phyloP scores from a whole-genome alignment of 2,797 vertebrate genomes.

The Acrocephalus scirpaceus region DNA sequence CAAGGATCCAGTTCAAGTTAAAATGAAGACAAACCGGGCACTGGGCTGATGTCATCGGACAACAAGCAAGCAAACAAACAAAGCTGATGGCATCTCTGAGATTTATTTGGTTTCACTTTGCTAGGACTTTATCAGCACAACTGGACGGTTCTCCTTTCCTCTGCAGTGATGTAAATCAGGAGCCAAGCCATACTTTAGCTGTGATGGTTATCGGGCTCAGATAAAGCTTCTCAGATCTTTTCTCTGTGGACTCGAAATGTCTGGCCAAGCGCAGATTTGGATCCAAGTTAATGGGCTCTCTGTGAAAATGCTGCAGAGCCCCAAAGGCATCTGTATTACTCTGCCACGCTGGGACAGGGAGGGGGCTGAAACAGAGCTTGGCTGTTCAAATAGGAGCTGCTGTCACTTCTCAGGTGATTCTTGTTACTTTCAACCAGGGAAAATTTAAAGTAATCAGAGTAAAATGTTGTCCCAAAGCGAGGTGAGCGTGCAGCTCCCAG shows the following conservation, averaged over 20 bases:
- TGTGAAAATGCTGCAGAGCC: conserved; percentile 48
- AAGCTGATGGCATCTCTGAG: background rate
- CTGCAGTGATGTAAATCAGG: conserved; percentile 26
- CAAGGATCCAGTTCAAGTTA: conserved; percentile 1
- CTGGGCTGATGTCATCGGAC: background rate
- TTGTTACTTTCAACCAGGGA: background rate
- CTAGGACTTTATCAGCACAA: background rate
- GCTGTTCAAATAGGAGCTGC: background rate
- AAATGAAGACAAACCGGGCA: conserved; percentile 15
- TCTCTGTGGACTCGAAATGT: conserved; percentile 23
- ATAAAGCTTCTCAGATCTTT: conserved; percentile 62
- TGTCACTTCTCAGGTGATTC: conserved; percentile 11
- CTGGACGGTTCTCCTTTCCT: background rate
- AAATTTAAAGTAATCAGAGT: background rate
- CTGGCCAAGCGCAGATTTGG: conserved; percentile 50
- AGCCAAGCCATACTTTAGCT: conserved; percentile 9
- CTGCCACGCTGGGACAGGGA: background rate
- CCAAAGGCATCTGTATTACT: conserved; percentile 25
- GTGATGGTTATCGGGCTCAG: conserved; percentile 47
- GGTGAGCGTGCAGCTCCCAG: background rate
- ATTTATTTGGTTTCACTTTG: conserved; percentile 36
- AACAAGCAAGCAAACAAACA: conserved; percentile 42
- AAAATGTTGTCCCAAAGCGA: background rate
- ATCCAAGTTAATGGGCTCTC: conserved; percentile 58
- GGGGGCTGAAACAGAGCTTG: conserved; percentile 6